Conservation (phyloP, 2,113 vertebrate species). For the Myrmophylax atrothorax region DNA sequence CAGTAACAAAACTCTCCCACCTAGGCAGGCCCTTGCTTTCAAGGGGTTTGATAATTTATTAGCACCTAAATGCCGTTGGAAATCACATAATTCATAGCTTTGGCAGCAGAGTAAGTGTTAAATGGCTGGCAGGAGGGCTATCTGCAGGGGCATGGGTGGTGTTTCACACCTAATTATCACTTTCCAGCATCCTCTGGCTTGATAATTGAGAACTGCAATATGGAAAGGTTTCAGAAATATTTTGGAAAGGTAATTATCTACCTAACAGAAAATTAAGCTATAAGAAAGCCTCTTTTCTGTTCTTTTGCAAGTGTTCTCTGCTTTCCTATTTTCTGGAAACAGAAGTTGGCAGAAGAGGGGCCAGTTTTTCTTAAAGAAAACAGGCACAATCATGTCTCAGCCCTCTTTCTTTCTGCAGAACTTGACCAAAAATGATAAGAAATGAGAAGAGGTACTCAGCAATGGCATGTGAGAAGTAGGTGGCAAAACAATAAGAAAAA, state of each 20-base stretch:
- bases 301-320: neutral
- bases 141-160: neutral
- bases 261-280: neutral
- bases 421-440: neutral
- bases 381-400: neutral
- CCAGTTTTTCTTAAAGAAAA: neutral
- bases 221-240: neutral
- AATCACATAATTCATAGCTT: constrained; percentile 3
- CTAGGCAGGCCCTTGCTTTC: neutral
- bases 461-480: neutral
- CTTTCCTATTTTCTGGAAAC: neutral
- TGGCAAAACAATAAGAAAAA: neutral
- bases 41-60: constrained; percentile 22
- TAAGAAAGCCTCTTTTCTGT: neutral
- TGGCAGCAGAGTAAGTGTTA: neutral
- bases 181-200: constrained; percentile 18
- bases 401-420: neutral
- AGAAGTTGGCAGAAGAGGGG: neutral
- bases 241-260: neutral
- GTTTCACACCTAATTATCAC: constrained; percentile 52
- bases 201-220: neutral
- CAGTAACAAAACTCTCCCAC: neutral
- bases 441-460: neutral
- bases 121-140: constrained; percentile 19
- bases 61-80: constrained; percentile 20